Base-by-base conservation (phyloP, 2,797 vertebrate genomes). In the Muscicapa comitata region DNA sequence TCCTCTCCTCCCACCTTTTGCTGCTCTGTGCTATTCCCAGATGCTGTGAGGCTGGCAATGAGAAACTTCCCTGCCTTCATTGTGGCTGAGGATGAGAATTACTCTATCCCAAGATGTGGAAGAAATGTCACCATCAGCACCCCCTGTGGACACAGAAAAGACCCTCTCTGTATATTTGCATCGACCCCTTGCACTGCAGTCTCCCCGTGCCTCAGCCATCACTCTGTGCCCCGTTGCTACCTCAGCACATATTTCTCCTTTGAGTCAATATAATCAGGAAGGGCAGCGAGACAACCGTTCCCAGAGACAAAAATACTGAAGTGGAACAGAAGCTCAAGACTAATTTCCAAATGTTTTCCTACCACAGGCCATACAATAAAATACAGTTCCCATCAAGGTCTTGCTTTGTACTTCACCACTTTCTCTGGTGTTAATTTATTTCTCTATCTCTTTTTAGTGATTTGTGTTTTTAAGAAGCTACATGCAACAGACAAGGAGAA, bases 51-150 rank as follows among this genome's bases (percentile, higher is more conserved):
- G 37, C 18, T 72, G 48, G 21, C 37, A 62, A 20, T 1, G 2
- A 63, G 38, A 70, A 70, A 28, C 10, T 29, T 38, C 33, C 47
- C 23, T 28, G 45, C 20, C 13, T 53, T 87, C 25, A 13, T 7
- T 0, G 0, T 20, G 53, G 43, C 47, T 17, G n/a, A 28, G 29
- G 8, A 37, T 6, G 3, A 83, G 33, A 88, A 9, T 17, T 33
- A 2, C 28, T 43, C 9, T 57, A 0, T 29, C 4, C 17, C 0
- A 7, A 38, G 24, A 23, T 1, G 2, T 35, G 35, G 33, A 42
- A 59, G 40, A 42, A 53, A 5, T 8, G 24, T 31, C 25, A 28
- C 31, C 17, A 14, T 11, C 9, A 2, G 54, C 38, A 88, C 2
- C 4, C 3, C 2, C 33, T 17, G 37, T 0, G 0, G 47, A 10